Evolutionary conservation across 1,140 invertebrate genomes (phyloP), one percentile per base, ranked within the genome.

Genomic region (Cecropterus lyciades): DNA sequence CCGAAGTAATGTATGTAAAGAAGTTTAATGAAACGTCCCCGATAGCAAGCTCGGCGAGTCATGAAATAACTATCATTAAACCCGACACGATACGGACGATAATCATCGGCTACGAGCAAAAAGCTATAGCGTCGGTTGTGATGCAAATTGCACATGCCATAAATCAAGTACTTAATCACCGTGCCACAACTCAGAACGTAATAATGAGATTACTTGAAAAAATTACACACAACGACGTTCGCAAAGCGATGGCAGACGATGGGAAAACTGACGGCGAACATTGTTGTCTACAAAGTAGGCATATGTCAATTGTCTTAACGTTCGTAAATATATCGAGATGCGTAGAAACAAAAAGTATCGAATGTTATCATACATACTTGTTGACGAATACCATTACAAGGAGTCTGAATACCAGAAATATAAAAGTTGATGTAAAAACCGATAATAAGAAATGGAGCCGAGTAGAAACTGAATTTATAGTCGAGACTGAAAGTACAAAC

Each of bases 1-100:
- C 80, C 80, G 85, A 87, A 88, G 83, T 85, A 86, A 87, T 87
- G 80, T 88, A 91, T 88, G 88, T 87, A 83, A 89, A 86, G 80
- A 77, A 84, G 82, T 89, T 86, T 88, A 91, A 91, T 85, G 87
- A 87, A 84, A 87, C 83, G 84, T 89, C 82, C 84, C 82, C 84
- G 84, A 82, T 80, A 83, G 80, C 84, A 72, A 84, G 85, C 77
- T 75, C 80, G 84, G 72, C 85, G 84, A 86, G 76, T 87, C 85
- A 88, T 89, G 82, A 87, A 89, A 89, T 89, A 84, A 91, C 87
- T 84, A 89, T 89, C 84, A 91, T 91, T 91, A 91, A 83, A 76
- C 65, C 77, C 84, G 85, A 89, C 89, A 86, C 87, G 87, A 91
- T 91, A 85, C 85, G 85, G 80, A 85, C 80, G 85, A 89, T 91